A percentile compares a stretch with the other conserved stretches of the same genome.
Conservation (phyloP, 1,140 invertebrate genomes). For the Drosophila aff. region DNA sequence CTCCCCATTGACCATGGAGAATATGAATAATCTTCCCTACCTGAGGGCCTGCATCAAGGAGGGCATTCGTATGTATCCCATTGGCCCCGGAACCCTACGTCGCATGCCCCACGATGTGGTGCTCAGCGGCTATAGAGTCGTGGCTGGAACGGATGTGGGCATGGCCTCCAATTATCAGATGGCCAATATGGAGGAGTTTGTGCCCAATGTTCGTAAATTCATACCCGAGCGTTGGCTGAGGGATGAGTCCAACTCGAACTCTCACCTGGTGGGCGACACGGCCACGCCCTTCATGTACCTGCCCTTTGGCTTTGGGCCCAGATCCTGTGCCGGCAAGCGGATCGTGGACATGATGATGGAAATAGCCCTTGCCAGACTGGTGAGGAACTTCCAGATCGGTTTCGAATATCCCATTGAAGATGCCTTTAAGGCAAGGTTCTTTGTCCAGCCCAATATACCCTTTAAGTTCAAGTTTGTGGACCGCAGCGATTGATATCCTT, state of each 20-base stretch:
- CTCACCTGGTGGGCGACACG: slow-evolving; percentile 83
- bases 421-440: slow-evolving; percentile 65
- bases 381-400: slow-evolving; percentile 87
- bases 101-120: slow-evolving; percentile 86
- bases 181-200: slow-evolving; percentile 85
- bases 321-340: slow-evolving; percentile 87
- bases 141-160: slow-evolving; percentile 87
- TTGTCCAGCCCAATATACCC: slow-evolving; percentile 71
- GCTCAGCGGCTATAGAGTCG: slow-evolving; percentile 87
- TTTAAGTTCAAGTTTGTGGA: slow-evolving; percentile 81
- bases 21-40: slow-evolving; percentile 87
- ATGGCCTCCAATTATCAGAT: slow-evolving; percentile 86
- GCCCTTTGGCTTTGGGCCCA: slow-evolving; percentile 88
- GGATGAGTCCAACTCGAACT: slow-evolving; percentile 32
- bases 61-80: slow-evolving; percentile 86
- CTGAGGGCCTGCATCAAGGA: slow-evolving; percentile 89
- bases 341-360: slow-evolving; percentile 90
- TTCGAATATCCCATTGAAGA: slow-evolving; percentile 85
- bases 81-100: slow-evolving; percentile 86
- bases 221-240: slow-evolving; percentile 88
- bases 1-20: slow-evolving; percentile 86
- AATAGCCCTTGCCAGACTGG: slow-evolving; percentile 87
- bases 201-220: slow-evolving; percentile 86
- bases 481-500: slow-evolving; percentile 33
- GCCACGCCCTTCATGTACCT: slow-evolving; percentile 87